These are phyloP conservation scores for Ips typographus DNA, from an alignment of 1,140 invertebrate genomes.

Conservation along the genomic window DNA sequence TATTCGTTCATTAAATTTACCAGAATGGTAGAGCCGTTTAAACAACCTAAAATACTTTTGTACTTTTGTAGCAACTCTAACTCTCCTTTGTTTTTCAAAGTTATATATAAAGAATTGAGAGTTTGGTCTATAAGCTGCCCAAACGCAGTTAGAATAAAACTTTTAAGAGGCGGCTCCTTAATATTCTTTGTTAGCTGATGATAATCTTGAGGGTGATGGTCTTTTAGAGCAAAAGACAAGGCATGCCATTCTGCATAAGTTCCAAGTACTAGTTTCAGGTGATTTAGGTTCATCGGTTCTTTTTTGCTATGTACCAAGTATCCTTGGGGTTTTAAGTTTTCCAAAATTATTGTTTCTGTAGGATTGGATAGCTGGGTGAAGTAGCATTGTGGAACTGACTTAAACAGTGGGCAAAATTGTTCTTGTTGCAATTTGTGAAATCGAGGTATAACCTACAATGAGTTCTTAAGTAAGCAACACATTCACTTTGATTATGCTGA, in stretches of 20 bases:
- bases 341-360: slow-evolving; percentile 56
- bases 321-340: slow-evolving; percentile 54
- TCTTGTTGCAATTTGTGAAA: slow-evolving; percentile 19
- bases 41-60: too few species aligned
- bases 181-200: slow-evolving; percentile 7
- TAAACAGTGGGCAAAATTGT: slow-evolving; percentile 34
- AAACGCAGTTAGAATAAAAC: background rate
- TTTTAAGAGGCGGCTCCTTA: too few species aligned
- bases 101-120: background rate
- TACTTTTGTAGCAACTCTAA: background rate
- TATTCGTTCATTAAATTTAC: background rate
- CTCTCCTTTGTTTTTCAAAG: slow-evolving; percentile 5
- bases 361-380: slow-evolving; percentile 45
- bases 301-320: slow-evolving; percentile 54
- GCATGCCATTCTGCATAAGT: slow-evolving; percentile 58
- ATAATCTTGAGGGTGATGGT: slow-evolving; percentile 44
- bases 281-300: slow-evolving; percentile 49
- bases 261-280: slow-evolving; percentile 52
- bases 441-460: background rate
- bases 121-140: slow-evolving; percentile 10
- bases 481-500: background rate
- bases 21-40: too few species aligned
- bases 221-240: slow-evolving; percentile 54
- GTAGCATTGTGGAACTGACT: slow-evolving; percentile 50
- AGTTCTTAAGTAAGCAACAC: background rate